Percentiles rank a stretch among this genome's conserved stretches.
phyloP scores from a whole-genome alignment of 2,888 invertebrate genomes.

The Lepidonotus clava region DNA sequence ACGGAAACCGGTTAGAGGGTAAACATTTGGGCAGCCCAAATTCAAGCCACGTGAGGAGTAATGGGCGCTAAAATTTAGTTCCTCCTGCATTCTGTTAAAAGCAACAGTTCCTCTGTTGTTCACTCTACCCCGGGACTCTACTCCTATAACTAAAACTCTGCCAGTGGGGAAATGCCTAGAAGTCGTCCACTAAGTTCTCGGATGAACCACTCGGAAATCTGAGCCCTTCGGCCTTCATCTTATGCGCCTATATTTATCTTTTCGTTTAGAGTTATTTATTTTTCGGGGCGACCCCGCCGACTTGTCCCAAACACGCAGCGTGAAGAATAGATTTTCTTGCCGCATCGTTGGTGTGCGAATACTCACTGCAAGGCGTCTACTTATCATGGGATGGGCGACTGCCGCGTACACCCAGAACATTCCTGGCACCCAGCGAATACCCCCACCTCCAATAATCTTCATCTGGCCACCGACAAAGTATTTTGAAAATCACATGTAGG shows the following conservation, averaged over 20 bases:
- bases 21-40: constrained; percentile 25
- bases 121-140: not conserved
- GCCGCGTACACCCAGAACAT: not conserved
- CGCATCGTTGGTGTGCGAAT: not conserved
- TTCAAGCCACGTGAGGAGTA: constrained; percentile 15
- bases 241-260: constrained; percentile 2
- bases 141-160: no score
- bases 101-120: not conserved
- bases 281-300: not conserved
- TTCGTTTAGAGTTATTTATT: constrained; percentile 35
- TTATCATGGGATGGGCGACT: constrained; percentile 23
- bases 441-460: constrained; percentile 20
- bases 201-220: not conserved
- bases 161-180: no score
- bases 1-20: constrained; percentile 15
- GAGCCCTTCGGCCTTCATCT: not conserved
- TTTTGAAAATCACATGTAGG: constrained; percentile 43
- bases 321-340: constrained; percentile 30
- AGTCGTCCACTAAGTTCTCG: no score
- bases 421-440: constrained; percentile 16
- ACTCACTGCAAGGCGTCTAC: not conserved
- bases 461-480: constrained; percentile 32
- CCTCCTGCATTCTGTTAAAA: constrained; percentile 27
- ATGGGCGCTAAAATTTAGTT: constrained; percentile 33
- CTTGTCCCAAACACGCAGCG: constrained; percentile 11